Conservation (phyloP, 2,888 invertebrate genomes). For the Mantis religiosa region DNA sequence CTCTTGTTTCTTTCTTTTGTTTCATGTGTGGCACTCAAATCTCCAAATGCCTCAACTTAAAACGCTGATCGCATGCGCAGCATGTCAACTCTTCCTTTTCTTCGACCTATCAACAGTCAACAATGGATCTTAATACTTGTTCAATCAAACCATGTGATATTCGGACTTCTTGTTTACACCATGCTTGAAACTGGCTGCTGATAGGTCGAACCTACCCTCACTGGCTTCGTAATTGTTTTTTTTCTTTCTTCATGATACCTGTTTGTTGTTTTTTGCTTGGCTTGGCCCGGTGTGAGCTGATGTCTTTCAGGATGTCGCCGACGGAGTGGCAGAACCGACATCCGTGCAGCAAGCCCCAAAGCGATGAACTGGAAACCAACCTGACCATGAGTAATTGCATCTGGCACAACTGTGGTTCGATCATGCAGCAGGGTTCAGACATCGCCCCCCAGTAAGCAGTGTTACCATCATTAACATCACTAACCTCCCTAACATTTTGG, state of each 20-base stretch:
- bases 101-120: neutral
- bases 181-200: neutral
- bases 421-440: slow-evolving; percentile 54
- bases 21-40: neutral
- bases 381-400: slow-evolving; percentile 53
- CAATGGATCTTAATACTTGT: neutral
- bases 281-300: neutral
- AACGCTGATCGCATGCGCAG: neutral
- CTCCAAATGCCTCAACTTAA: neutral
- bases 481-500: neutral
- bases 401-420: slow-evolving; percentile 57
- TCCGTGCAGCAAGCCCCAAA: slow-evolving; percentile 49
- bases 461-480: neutral
- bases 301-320: slow-evolving; percentile 49
- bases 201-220: neutral
- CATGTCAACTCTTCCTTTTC: neutral
- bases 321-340: slow-evolving; percentile 55
- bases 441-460: slow-evolving; percentile 47
- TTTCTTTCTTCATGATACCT: too few species aligned
- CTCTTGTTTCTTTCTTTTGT: neutral
- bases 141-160: too few species aligned
- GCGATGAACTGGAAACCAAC: slow-evolving; percentile 48
- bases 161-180: too few species aligned
- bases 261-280: neutral
- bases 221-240: neutral